These are phyloP conservation scores for Griposia aprilina DNA, from an alignment of 2,888 invertebrate genomes.

Conservation along the genomic window DNA sequence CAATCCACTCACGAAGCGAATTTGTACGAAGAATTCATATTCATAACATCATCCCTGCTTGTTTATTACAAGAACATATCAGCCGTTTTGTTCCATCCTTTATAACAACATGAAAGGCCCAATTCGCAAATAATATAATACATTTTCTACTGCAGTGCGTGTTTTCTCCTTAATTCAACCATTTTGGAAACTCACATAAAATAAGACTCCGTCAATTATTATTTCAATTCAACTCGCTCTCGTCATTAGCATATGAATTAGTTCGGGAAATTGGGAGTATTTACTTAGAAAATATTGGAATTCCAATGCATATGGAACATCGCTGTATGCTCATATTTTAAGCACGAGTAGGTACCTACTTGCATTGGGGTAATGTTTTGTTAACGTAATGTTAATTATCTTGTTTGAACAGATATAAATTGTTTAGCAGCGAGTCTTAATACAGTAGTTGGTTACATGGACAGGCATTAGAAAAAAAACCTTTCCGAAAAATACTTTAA, in stretches of 20 bases:
- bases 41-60: slow-evolving; percentile 71
- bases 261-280: slow-evolving; percentile 49
- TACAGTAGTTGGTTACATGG: background rate
- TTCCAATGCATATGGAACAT: slow-evolving; percentile 36
- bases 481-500: background rate
- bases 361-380: slow-evolving; percentile 18
- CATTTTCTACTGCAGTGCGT: slow-evolving; percentile 78
- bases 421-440: background rate
- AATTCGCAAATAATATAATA: slow-evolving; percentile 79
- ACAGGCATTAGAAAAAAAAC: background rate
- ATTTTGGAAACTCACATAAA: slow-evolving; percentile 74
- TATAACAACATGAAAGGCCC: slow-evolving; percentile 81
- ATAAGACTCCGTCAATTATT: slow-evolving; percentile 64
- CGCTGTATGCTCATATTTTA: slow-evolving; percentile 24
- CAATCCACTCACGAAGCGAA: slow-evolving; percentile 57
- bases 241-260: slow-evolving; percentile 63
- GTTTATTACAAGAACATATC: slow-evolving; percentile 76
- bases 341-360: background rate
- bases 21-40: slow-evolving; percentile 69
- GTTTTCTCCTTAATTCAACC: slow-evolving; percentile 84
- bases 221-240: slow-evolving; percentile 56
- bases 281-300: slow-evolving; percentile 58
- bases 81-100: slow-evolving; percentile 72
- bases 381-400: slow-evolving; percentile 34
- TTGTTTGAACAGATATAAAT: slow-evolving; percentile 13